Evolutionary conservation across 2,888 invertebrate species (phyloP).

Genomic region (Rhabditoides inermis): DNA sequence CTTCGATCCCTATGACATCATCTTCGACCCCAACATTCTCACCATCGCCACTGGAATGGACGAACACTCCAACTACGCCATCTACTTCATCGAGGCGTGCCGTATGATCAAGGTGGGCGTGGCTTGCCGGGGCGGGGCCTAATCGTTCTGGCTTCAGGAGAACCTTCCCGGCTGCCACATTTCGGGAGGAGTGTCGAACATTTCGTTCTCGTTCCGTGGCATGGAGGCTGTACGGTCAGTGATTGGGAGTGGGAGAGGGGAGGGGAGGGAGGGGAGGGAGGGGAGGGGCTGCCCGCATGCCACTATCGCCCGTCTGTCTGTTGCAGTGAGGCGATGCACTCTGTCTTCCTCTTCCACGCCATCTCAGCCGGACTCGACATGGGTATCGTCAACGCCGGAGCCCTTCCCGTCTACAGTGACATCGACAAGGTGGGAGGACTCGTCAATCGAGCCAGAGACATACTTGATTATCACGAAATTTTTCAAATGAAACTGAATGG

Average conservation of each 20-base stretch:
- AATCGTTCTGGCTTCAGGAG: too few relatives aligned
- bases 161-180: slow-evolving; percentile 57
- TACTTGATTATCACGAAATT: neutral
- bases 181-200: slow-evolving; percentile 62
- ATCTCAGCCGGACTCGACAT: slow-evolving; percentile 61
- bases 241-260: too few relatives aligned
- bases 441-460: neutral
- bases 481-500: neutral
- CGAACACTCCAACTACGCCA: slow-evolving; percentile 60
- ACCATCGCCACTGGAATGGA: slow-evolving; percentile 63
- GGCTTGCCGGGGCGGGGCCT: too few relatives aligned
- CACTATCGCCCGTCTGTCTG: too few relatives aligned
- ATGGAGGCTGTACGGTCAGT: slow-evolving; percentile 60
- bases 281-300: too few relatives aligned
- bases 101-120: slow-evolving; percentile 59
- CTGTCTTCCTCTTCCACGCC: slow-evolving; percentile 61
- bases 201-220: slow-evolving; percentile 62
- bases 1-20: slow-evolving; percentile 60
- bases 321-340: slow-evolving; percentile 39
- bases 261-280: too few relatives aligned
- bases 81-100: slow-evolving; percentile 59
- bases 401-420: slow-evolving; percentile 59
- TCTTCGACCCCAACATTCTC: slow-evolving; percentile 62
- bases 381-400: slow-evolving; percentile 62
- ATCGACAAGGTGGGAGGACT: slow-evolving; percentile 53